Conservation (phyloP, 35 echinoderm and acorn worm species). For the Ophiothrix spiculata region DNA sequence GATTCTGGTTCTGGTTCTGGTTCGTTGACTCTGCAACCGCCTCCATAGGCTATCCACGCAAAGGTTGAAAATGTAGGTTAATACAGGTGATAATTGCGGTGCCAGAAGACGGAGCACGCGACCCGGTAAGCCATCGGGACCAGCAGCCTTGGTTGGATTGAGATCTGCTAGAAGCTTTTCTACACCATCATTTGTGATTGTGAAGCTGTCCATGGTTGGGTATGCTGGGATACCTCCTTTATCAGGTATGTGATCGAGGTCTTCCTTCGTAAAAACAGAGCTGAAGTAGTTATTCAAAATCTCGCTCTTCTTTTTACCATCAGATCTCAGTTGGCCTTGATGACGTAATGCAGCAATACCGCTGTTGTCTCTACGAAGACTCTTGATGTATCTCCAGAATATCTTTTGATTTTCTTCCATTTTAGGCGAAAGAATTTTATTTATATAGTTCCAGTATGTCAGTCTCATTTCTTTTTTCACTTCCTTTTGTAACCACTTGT, state of each 20-base stretch:
- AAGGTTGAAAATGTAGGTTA: constrained; percentile 35
- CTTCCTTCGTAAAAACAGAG: constrained; percentile 46
- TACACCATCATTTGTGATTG: constrained; percentile 6
- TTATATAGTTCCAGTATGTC: constrained; percentile 36
- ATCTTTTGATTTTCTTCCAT: constrained; percentile 42
- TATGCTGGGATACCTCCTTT: constrained; percentile 3
- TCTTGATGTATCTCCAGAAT: not conserved
- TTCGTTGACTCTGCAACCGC: too few relatives aligned
- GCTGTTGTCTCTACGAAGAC: constrained; percentile 5
- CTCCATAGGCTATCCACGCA: too few relatives aligned
- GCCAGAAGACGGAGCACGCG: constrained; percentile 10
- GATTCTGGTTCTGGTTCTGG: too few relatives aligned
- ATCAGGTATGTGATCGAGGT: not conserved
- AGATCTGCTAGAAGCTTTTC: constrained; percentile 22
- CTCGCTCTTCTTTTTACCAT: constrained; percentile 16
- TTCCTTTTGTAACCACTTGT: constrained; percentile 29
- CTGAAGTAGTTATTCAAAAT: constrained; percentile 41
- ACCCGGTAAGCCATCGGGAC: constrained; percentile 39
- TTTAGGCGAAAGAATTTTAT: constrained; percentile 16
- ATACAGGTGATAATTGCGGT: constrained; percentile 12
- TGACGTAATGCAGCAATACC: constrained; percentile 10
- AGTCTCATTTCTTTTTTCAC: constrained; percentile 17
- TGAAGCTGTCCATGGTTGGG: constrained; percentile 13
- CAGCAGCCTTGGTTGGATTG: constrained; percentile 28
- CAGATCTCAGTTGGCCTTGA: constrained; percentile 14